phyloP scores from a whole-genome alignment of 2,888 invertebrate genomes.

The Pyrgus malvae region DNA sequence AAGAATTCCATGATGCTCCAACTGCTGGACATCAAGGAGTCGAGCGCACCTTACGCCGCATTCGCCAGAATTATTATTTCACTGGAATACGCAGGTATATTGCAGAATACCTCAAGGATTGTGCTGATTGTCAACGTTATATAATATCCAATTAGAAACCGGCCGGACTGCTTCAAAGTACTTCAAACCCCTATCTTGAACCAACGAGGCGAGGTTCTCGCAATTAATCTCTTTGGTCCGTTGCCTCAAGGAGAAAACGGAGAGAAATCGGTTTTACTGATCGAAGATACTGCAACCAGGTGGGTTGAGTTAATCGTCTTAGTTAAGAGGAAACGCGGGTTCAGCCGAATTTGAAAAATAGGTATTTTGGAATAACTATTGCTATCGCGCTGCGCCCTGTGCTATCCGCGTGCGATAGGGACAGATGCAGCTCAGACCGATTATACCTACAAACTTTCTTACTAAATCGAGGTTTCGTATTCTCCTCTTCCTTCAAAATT shows the following conservation, averaged over 20 bases:
- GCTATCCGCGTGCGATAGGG: no score
- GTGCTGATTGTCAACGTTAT: slow-evolving; percentile 11
- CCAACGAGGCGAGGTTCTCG: slow-evolving; percentile 31
- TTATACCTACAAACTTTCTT: no score
- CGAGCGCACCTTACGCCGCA: not conserved
- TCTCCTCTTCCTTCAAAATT: no score
- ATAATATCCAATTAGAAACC: slow-evolving; percentile 8
- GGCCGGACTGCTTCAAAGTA: slow-evolving; percentile 19
- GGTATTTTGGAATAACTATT: no score
- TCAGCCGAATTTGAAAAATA: no score
- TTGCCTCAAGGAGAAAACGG: slow-evolving; percentile 30
- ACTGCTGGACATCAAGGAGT: not conserved
- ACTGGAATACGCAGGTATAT: slow-evolving; percentile 1
- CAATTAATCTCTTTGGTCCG: slow-evolving; percentile 38
- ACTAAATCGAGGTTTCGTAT: no score
- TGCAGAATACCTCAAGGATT: slow-evolving; percentile 5
- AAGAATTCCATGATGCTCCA: slow-evolving; percentile 32
- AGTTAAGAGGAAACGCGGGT: no score
- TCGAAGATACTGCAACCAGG: slow-evolving; percentile 35
- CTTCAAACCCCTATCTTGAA: slow-evolving; percentile 22
- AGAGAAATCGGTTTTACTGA: no score
- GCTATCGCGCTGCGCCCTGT: no score
- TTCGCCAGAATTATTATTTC: not conserved
- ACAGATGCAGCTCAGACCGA: no score
- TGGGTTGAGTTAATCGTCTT: slow-evolving; percentile 32